phyloP scores from a whole-genome alignment of 2,888 invertebrate species.

The Cepaea hortensis region DNA sequence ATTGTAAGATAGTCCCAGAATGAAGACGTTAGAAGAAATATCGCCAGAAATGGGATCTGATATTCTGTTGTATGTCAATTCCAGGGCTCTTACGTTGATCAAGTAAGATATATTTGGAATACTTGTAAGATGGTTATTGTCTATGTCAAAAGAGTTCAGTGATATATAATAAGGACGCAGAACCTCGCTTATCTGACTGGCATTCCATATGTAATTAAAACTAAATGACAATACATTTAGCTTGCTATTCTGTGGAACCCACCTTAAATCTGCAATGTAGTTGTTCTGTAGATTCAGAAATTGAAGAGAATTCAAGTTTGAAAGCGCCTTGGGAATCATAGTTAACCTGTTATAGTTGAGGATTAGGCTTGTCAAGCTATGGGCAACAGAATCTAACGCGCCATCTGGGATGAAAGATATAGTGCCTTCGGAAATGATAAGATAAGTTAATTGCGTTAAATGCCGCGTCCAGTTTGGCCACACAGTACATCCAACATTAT shows the following conservation, averaged over 20 bases:
- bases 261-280: background rate
- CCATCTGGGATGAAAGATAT: background rate
- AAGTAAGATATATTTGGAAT: background rate
- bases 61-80: background rate
- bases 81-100: background rate
- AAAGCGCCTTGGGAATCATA: too few relatives aligned
- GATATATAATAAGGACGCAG: too few relatives aligned
- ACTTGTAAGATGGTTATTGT: background rate
- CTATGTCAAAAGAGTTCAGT: too few relatives aligned
- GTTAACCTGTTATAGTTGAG: background rate
- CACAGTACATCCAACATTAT: background rate
- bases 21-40: background rate
- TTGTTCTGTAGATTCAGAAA: background rate
- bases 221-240: background rate
- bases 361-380: background rate
- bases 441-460: background rate
- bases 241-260: background rate
- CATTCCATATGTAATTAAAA: too few relatives aligned
- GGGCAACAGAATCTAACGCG: background rate
- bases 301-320: background rate
- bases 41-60: background rate
- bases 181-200: too few relatives aligned
- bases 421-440: background rate
- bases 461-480: conserved; percentile 9
- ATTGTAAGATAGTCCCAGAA: background rate